These are phyloP conservation scores for Acanthosepion lycidas DNA, from an alignment of 2,888 invertebrate species.

Conservation along the genomic window DNA sequence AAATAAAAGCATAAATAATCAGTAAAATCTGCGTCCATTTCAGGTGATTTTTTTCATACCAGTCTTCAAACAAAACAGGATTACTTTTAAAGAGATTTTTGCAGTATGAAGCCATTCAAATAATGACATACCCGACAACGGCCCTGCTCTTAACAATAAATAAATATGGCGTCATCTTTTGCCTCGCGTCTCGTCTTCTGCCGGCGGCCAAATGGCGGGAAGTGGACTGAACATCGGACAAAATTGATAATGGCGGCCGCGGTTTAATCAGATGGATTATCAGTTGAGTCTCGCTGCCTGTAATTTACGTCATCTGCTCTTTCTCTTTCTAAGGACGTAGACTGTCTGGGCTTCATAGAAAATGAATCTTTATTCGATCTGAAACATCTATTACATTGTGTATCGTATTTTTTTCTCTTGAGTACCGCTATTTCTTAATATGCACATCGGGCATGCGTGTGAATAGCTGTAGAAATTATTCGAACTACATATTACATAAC, in stretches of 20 bases:
- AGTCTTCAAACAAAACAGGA: not conserved
- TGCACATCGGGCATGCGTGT: not conserved
- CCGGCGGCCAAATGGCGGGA: not conserved
- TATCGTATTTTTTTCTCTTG: not conserved
- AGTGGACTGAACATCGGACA: not conserved
- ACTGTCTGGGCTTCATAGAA: not conserved
- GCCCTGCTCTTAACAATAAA: not conserved
- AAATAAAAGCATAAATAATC: no score
- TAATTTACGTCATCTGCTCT: slow-evolving; percentile 23
- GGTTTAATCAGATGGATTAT: not conserved
- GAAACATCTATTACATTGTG: not conserved
- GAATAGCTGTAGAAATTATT: not conserved
- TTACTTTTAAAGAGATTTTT: not conserved
- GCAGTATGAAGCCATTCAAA: not conserved
- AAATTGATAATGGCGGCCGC: not conserved
- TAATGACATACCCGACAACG: not conserved
- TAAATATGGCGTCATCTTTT: slow-evolving; percentile 33
- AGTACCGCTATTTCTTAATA: not conserved
- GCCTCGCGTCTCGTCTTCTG: not conserved
- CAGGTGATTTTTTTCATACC: no score
- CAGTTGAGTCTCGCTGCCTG: not conserved
- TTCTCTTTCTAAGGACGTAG: not conserved
- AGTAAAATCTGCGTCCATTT: no score
- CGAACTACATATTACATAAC: not conserved
- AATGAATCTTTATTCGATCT: slow-evolving; percentile 33